These are phyloP conservation scores for Callocephalon fimbriatum DNA, from an alignment of 2,113 vertebrate species.

Conservation along the genomic window DNA sequence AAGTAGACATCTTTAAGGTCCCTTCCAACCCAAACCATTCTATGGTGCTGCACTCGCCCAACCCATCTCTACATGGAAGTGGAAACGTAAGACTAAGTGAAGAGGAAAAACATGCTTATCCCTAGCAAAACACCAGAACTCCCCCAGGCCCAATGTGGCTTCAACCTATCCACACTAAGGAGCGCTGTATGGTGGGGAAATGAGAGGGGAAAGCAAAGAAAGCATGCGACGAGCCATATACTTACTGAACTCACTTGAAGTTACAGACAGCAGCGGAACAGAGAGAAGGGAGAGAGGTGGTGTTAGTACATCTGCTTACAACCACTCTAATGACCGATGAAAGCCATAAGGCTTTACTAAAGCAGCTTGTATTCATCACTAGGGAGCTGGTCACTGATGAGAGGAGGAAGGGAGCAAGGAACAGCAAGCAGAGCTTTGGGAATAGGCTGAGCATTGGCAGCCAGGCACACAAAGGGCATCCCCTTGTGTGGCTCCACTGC, in stretches of 20 bases:
- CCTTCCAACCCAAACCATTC: neutral
- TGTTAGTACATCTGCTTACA: slow-evolving; percentile 63
- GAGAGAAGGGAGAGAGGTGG: slow-evolving; percentile 67
- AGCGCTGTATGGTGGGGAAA: neutral
- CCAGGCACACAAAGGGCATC: fast-evolving
- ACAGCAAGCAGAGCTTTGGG: neutral
- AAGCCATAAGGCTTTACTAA: neutral
- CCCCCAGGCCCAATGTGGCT: neutral
- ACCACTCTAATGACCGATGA: neutral
- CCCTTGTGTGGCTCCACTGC: neutral
- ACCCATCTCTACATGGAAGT: neutral
- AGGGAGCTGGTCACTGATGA: fast-evolving
- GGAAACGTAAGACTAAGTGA: neutral
- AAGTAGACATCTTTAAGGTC: neutral
- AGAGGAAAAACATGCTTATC: neutral
- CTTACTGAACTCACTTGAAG: slow-evolving; percentile 80
- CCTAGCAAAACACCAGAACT: neutral
- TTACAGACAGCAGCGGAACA: slow-evolving; percentile 75
- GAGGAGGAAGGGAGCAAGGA: neutral
- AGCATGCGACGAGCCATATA: slow-evolving; percentile 39
- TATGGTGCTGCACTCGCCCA: neutral
- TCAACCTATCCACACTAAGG: fast-evolving
- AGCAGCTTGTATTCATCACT: neutral
- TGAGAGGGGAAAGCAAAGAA: slow-evolving; percentile 3
- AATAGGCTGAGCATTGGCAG: neutral